Conservation (phyloP, 2,888 invertebrate genomes). For the Iphiclides podalirius region DNA sequence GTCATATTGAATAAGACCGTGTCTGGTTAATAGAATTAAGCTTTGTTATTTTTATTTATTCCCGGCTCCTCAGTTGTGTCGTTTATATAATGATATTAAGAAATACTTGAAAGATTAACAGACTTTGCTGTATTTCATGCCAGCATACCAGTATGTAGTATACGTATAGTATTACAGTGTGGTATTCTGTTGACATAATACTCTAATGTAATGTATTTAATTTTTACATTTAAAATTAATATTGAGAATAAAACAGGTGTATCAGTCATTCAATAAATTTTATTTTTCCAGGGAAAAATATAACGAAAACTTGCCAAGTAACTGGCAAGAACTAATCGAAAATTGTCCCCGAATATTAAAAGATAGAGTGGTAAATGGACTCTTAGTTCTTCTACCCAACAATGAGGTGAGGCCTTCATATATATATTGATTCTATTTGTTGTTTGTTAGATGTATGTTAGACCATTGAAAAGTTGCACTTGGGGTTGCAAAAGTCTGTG, state of each 20-base stretch:
- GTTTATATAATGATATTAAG: background rate
- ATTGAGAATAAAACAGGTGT: no score
- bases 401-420: conserved; percentile 52
- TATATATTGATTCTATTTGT: no score
- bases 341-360: conserved; percentile 76
- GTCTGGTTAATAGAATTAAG: background rate
- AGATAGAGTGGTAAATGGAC: conserved; percentile 74
- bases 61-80: background rate
- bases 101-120: background rate
- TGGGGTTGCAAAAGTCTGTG: no score
- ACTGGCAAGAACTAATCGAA: conserved; percentile 84
- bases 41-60: background rate
- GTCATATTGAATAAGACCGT: no score
- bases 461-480: no score
- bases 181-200: no score
- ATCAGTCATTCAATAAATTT: background rate
- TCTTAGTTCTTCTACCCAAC: conserved; percentile 69
- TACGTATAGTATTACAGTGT: background rate
- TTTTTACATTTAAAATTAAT: no score
- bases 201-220: no score
- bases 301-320: conserved; percentile 83
- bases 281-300: conserved; percentile 76
- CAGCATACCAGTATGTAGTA: no score
- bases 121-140: background rate
- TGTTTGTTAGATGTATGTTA: no score